Conservation (phyloP, 2,888 invertebrate genomes). For the Cosmorhoe ocellata region DNA sequence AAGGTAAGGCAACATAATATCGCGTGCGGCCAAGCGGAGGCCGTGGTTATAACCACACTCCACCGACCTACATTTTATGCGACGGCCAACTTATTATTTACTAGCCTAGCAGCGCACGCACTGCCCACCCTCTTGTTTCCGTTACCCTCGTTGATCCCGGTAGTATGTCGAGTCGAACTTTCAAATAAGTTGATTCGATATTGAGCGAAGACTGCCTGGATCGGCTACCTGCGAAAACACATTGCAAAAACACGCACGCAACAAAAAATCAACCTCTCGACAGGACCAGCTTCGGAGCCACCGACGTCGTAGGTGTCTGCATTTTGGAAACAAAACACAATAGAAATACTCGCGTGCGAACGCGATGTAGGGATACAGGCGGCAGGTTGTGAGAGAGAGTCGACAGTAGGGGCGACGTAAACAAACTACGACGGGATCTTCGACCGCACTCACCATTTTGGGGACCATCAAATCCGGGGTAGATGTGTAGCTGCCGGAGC, state of each 20-base stretch:
- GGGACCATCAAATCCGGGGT: conserved; percentile 64
- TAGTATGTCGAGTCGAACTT: conserved; percentile 28
- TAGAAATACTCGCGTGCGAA: conserved; percentile 77
- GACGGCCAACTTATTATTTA: conserved; percentile 69
- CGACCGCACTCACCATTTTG: conserved; percentile 82
- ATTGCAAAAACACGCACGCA: conserved; percentile 70
- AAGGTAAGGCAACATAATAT: conserved; percentile 51
- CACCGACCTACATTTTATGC: conserved; percentile 82
- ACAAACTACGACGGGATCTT: conserved; percentile 78
- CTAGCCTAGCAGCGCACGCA: conserved; percentile 62
- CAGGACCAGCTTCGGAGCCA: conserved; percentile 66
- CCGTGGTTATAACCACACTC: conserved; percentile 62
- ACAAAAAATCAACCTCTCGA: conserved; percentile 73
- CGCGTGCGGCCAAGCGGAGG: conserved; percentile 68
- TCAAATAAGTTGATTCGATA: conserved; percentile 40
- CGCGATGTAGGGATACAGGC: conserved; percentile 74
- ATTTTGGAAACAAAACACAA: conserved; percentile 82
- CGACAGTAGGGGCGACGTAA: conserved; percentile 76
- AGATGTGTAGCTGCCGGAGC: conserved; percentile 60
- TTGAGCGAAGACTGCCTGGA: conserved; percentile 50
- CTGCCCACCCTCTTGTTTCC: conserved; percentile 51
- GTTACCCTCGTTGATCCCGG: conserved; percentile 44
- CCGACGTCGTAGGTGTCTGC: conserved; percentile 76
- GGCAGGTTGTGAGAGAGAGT: conserved; percentile 78
- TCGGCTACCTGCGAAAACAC: conserved; percentile 74